These are phyloP conservation scores for Platyrinchus mystaceus DNA, from an alignment of 2,797 vertebrate genomes.

Conservation along the genomic window DNA sequence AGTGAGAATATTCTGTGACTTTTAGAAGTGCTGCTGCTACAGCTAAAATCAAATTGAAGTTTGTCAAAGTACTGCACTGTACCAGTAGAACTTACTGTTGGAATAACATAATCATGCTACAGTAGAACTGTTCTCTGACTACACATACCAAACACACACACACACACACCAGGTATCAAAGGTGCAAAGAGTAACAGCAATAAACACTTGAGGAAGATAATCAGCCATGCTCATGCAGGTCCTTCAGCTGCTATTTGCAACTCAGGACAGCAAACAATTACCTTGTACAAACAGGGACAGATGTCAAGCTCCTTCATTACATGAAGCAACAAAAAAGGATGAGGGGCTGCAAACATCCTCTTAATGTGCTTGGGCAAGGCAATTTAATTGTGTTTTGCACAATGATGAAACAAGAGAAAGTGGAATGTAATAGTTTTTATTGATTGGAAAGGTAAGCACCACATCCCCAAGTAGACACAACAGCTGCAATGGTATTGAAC, in stretches of 20 bases:
- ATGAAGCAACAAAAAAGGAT: not conserved
- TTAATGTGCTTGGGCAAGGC: not conserved
- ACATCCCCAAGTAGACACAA: no score
- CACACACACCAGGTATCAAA: not conserved
- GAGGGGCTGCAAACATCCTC: not conserved
- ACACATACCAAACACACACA: not conserved
- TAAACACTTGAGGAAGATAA: not conserved
- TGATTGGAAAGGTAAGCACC: no score
- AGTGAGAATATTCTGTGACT: not conserved
- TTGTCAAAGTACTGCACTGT: not conserved
- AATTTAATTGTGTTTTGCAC: not conserved
- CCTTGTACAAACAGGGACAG: not conserved
- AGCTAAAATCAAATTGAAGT: not conserved
- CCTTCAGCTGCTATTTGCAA: not conserved
- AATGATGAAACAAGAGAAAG: not conserved
- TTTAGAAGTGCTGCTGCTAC: not conserved
- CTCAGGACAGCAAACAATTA: not conserved
- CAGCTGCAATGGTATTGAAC: no score
- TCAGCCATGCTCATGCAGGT: not conserved
- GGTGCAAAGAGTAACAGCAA: not conserved
- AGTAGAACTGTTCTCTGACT: not conserved
- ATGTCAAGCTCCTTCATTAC: not conserved
- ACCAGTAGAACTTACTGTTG: not conserved
- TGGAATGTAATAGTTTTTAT: not conserved
- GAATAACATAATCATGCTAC: not conserved